phyloP scores from a whole-genome alignment of 2,888 invertebrate species.

The Orchesella flavescens region DNA sequence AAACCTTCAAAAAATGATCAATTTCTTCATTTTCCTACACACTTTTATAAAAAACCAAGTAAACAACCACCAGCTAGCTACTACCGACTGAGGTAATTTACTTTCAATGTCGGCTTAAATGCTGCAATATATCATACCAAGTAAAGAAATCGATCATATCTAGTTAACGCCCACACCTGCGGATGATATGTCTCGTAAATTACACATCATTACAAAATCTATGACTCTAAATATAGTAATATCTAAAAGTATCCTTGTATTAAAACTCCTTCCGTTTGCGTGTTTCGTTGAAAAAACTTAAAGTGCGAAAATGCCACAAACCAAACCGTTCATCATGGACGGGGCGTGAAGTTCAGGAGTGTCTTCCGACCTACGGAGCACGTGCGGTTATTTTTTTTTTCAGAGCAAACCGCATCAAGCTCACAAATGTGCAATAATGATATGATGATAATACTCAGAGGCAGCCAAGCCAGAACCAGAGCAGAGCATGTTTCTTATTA shows the following conservation, averaged over 20 bases:
- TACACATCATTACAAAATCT: constrained; percentile 41
- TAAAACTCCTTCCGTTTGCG: not conserved
- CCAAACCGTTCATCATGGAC: constrained; percentile 64
- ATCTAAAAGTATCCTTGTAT: not conserved
- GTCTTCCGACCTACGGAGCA: constrained; percentile 66
- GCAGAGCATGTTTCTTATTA: constrained; percentile 19
- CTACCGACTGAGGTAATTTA: not conserved
- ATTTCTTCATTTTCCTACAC: not conserved
- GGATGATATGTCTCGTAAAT: constrained; percentile 45
- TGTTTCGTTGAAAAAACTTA: constrained; percentile 1
- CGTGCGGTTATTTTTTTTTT: constrained; percentile 61
- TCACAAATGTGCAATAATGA: constrained; percentile 16
- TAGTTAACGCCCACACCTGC: constrained; percentile 56
- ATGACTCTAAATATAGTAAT: not conserved
- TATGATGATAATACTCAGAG: not conserved
- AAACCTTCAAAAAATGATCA: constrained; percentile 9
- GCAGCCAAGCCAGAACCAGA: too few species aligned
- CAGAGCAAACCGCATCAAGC: constrained; percentile 10
- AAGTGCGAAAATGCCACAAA: constrained; percentile 32
- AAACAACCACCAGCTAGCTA: not conserved
- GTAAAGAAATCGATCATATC: constrained; percentile 47
- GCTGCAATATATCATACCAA: constrained; percentile 32
- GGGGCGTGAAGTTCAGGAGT: constrained; percentile 68
- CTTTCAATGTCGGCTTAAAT: constrained; percentile 18
- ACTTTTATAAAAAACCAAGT: constrained; percentile 7